Conservation (phyloP, 2,113 vertebrate genomes). For the Plestiodon gilberti region DNA sequence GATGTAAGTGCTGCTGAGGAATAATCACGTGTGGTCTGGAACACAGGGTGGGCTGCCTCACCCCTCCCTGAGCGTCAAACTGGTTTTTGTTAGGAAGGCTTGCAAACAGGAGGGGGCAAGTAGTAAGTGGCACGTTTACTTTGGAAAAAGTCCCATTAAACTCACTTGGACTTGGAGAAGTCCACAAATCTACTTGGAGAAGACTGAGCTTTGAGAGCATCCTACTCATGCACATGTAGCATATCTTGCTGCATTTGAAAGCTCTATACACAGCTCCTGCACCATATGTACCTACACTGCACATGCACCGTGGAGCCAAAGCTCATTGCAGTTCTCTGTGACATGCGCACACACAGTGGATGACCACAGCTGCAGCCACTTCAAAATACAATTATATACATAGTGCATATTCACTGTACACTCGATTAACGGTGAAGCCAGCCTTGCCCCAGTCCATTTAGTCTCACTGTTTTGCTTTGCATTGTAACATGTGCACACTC, state of each 20-base stretch:
- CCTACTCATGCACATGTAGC: background rate
- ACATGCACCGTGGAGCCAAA: background rate
- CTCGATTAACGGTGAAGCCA: too few relatives aligned
- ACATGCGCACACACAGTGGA: background rate
- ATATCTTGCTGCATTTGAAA: background rate
- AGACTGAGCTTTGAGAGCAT: background rate
- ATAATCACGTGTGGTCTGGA: background rate
- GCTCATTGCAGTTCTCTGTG: background rate
- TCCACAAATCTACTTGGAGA: background rate
- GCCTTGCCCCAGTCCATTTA: background rate
- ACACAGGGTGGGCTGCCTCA: background rate
- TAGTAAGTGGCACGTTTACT: background rate
- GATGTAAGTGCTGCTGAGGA: background rate
- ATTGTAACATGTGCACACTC: background rate
- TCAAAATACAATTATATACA: background rate
- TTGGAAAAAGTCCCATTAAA: background rate
- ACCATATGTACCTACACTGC: background rate
- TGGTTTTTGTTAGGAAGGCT: background rate
- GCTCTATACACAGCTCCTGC: background rate
- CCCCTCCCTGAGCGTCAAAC: background rate
- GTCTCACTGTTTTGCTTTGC: too few relatives aligned
- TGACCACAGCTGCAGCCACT: background rate
- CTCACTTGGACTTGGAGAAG: too few relatives aligned
- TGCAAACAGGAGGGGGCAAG: background rate
- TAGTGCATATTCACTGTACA: background rate